Conservation (phyloP, 2,888 invertebrate species). For the Strigamia maritima region DNA sequence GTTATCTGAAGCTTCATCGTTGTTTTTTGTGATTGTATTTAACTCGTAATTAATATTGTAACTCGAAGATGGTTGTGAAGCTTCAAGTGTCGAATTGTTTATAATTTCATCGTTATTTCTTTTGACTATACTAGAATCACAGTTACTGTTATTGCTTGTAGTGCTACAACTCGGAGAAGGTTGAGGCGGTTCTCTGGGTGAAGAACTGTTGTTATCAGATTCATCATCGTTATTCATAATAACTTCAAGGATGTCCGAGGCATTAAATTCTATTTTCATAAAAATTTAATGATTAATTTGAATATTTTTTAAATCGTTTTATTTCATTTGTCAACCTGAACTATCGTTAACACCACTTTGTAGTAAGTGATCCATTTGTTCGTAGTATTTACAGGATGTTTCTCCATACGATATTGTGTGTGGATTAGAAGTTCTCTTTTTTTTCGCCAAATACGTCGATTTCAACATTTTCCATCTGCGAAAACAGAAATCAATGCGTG, state of each 20-base stretch:
- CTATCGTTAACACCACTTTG: not conserved
- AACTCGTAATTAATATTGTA: too few species aligned
- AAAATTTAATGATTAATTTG: not conserved
- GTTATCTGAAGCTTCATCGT: too few species aligned
- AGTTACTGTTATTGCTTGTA: not conserved
- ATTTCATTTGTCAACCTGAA: not conserved
- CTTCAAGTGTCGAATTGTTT: too few species aligned
- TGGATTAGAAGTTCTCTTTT: not conserved
- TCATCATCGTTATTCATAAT: not conserved
- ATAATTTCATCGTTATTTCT: too few species aligned
- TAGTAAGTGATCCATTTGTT: not conserved
- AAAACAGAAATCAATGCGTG: not conserved
- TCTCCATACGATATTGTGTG: not conserved
- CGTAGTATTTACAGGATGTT: not conserved
- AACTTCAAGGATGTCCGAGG: not conserved
- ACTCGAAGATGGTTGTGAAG: too few species aligned
- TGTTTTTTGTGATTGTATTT: too few species aligned
- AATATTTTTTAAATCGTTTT: not conserved
- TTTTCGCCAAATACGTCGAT: not conserved
- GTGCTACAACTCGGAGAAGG: not conserved
- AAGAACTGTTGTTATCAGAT: not conserved
- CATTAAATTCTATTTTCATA: not conserved
- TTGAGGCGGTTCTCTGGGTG: not conserved
- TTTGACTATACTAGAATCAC: not conserved
- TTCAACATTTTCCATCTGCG: not conserved